Evolutionary conservation across 2,113 vertebrate genomes (phyloP).

Genomic region (Mirza zaza): DNA sequence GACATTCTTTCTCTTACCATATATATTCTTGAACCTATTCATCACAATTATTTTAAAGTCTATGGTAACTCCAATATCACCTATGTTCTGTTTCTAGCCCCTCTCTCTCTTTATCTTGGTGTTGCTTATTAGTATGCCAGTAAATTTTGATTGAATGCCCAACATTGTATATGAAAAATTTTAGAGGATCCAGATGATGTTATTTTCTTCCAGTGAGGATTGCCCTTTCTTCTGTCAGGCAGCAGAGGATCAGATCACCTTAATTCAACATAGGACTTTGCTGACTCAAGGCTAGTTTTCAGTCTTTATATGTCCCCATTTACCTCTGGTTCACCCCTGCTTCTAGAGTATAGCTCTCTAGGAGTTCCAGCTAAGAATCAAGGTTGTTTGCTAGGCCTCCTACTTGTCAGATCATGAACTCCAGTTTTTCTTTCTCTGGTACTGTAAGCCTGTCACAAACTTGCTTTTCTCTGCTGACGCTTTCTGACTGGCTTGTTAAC

Average conservation of each 20-base stretch:
- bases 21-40: not conserved
- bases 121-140: not conserved
- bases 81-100: not conserved
- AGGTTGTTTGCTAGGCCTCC: not conserved
- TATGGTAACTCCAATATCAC: not conserved
- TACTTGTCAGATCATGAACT: not conserved
- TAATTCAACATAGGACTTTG: not conserved
- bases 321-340: not conserved
- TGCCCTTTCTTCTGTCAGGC: not conserved
- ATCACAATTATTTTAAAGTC: constrained; percentile 42
- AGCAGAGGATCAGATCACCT: not conserved
- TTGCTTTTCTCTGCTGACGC: not conserved
- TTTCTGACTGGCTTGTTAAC: not conserved
- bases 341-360: not conserved
- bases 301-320: not conserved
- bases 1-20: not conserved
- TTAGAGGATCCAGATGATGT: not conserved
- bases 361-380: not conserved
- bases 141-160: not conserved
- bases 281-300: not conserved
- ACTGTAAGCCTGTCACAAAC: not conserved
- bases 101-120: not conserved
- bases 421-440: not conserved
- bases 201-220: not conserved
- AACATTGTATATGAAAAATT: not conserved